Conservation (phyloP, 2,888 invertebrate genomes). For the Tiliacea aurago region DNA sequence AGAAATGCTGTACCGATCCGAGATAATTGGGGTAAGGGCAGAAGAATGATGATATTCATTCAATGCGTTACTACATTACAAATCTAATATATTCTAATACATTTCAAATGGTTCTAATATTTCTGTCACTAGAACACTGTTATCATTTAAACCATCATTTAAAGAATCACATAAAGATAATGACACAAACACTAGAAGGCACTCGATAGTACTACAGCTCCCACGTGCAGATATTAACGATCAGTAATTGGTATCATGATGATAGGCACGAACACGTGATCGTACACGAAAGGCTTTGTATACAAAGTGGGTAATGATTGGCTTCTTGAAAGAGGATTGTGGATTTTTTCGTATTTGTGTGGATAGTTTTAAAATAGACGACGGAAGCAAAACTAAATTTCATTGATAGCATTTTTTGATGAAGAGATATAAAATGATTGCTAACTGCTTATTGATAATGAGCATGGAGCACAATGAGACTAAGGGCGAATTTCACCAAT, state of each 20-base stretch:
- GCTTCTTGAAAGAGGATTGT: conserved; percentile 14
- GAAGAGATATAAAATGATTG: background rate
- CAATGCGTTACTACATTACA: background rate
- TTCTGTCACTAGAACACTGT: conserved; percentile 5
- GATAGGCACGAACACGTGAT: conserved; percentile 46
- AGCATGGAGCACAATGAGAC: too few relatives aligned
- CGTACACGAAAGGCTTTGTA: conserved; percentile 47
- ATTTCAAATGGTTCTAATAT: background rate
- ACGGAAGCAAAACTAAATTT: background rate
- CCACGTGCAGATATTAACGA: conserved; percentile 50
- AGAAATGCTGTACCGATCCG: fast-evolving
- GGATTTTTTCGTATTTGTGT: background rate
- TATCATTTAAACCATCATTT: conserved; percentile 17
- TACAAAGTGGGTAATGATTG: conserved; percentile 40
- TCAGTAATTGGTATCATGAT: conserved; percentile 51
- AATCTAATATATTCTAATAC: too few relatives aligned
- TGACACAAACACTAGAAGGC: conserved; percentile 15
- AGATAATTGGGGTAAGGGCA: background rate
- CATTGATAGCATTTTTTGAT: background rate
- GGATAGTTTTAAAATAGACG: background rate
- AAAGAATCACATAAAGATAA: conserved; percentile 27
- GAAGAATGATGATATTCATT: background rate
- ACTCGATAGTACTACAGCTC: conserved; percentile 22
- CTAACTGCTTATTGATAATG: background rate
- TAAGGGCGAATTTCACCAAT: too few relatives aligned